Evolutionary conservation across 2,113 vertebrate genomes (phyloP), one percentile per base, ranked within the genome.

Genomic region (Neogale vison): DNA sequence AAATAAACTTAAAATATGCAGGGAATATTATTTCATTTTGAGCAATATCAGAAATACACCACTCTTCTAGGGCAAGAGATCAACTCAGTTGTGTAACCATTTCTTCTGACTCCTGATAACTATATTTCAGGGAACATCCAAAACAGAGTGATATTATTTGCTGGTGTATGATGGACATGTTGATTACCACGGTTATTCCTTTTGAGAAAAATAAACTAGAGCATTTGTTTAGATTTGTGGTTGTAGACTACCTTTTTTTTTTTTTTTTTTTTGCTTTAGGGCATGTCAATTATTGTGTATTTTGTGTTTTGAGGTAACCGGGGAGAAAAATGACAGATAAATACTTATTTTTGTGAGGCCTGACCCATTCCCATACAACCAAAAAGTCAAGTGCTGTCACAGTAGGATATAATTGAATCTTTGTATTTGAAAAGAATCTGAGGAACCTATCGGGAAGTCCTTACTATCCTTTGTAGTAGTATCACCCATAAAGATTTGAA

Each of bases 161-260:
- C 8, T 90, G 23, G 12, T 72, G 0, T 79, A 9, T 90, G 86
- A 95, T 72, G 15, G 95, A 83, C 67, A 84, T 72, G 5, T 89
- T 97, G 82, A 88, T 95, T 92, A 84, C 86, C 39, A 59, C 77
- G 24, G 57, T 91, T 94, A 63, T 71, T 93, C 6, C 52, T 92
- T 95, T 65, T 85, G 52, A 96, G 34, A 94, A 97, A 95, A 96
- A 88, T 88, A 87, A 96, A 88, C 39, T 65, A 83, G 57, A 81
- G 52, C 4, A 76, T 81, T 93, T 96, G 14, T 90, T 87, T 77
- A 83, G 31, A 83, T 91, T 95, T 92, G 24, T 82, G 42, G 4
- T 65, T 57, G 0, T 55, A 76, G 31, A 9, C 2, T n/a, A 82
- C 93, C 31, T 2, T 8, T 86, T 72, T 77, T 91, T 94, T 50